Evolutionary conservation across 2,888 invertebrate genomes (phyloP), one percentile per base, ranked within the genome.

Genomic region (Empis stercorea): DNA sequence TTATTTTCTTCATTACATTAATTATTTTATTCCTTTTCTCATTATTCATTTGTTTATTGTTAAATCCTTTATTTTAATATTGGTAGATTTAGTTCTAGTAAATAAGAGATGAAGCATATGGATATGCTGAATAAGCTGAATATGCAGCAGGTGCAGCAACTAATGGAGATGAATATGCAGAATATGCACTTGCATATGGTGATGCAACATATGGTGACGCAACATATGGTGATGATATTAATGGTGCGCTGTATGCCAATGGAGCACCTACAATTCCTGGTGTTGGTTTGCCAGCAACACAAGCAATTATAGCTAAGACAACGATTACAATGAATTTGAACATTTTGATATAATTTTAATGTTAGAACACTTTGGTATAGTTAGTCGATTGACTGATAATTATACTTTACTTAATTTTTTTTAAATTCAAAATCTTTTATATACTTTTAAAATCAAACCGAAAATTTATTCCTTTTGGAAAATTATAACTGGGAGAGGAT

Each of bases 231-330:
- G 48, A 41, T 46, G 44, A 45, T 48, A 52, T 47, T 23, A 66
- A 52, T 13, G 69, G 69, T n/a, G 74, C 71, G 50, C 52, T 55
- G 47, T 56, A 58, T n/a, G 56, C 54, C 34, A 56, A 34, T 34
- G 54, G 58, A 9, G 74, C 75, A n/a, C 77, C 20, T 1, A 52
- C 44, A 14, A 20, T 10, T 16, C 15, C 30, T 10, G 20, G 20
- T 36, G 49, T 59, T 47, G 63, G 59, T 43, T 58, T 59, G 49
- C 61, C 61, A 47, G 57, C 56, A 49, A 59, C 63, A 48, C 56
- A 53, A 44, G 57, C 53, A 42, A 60, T 48, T 30, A 55, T 43
- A 46, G 51, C 52, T 44, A 54, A 43, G 4, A 70, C 68, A 11
- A 72, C 46, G 16, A 48, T 27, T 36, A 39, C 38, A 23, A 48